These are phyloP conservation scores for Xestia sexstrigata DNA, from an alignment of 2,888 invertebrate species.

Conservation along the genomic window DNA sequence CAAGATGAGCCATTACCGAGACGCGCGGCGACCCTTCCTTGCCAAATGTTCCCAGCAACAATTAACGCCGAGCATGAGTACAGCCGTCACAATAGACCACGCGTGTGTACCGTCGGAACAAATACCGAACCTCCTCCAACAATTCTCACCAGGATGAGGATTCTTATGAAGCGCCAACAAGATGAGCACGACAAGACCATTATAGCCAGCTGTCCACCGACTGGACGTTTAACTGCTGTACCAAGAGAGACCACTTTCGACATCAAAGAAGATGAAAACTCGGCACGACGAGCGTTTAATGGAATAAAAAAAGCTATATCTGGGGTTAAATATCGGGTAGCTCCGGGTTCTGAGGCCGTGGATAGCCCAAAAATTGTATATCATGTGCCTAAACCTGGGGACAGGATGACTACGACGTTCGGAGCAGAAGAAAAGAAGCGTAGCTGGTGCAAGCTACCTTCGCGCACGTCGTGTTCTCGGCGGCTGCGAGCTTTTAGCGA, in stretches of 20 bases:
- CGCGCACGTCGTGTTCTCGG: constrained; percentile 77
- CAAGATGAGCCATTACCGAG: constrained; percentile 82
- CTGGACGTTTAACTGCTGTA: constrained; percentile 80
- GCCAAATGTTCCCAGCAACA: constrained; percentile 76
- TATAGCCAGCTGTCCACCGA: constrained; percentile 69
- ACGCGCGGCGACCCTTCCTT: constrained; percentile 81
- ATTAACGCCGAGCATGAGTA: constrained; percentile 72
- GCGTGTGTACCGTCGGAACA: constrained; percentile 84
- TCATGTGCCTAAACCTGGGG: constrained; percentile 85
- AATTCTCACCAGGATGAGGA: constrained; percentile 75
- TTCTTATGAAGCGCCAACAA: constrained; percentile 76
- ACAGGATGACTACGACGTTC: constrained; percentile 86
- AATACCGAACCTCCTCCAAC: constrained; percentile 86
- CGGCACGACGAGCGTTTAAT: constrained; percentile 78
- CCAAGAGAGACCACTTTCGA: constrained; percentile 80
- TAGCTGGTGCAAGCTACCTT: constrained; percentile 81
- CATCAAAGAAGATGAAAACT: constrained; percentile 77
- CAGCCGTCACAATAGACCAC: constrained; percentile 66
- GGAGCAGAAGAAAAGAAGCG: constrained; percentile 79
- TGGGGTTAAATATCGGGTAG: constrained; percentile 84
- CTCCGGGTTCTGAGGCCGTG: constrained; percentile 79
- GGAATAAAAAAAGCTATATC: constrained; percentile 84
- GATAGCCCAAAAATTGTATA: constrained; percentile 88
- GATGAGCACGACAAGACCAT: constrained; percentile 70
- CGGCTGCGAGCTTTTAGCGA: constrained; percentile 77